Evolutionary conservation across 1,140 invertebrate genomes (phyloP).

Genomic region (Hestina assimilis): DNA sequence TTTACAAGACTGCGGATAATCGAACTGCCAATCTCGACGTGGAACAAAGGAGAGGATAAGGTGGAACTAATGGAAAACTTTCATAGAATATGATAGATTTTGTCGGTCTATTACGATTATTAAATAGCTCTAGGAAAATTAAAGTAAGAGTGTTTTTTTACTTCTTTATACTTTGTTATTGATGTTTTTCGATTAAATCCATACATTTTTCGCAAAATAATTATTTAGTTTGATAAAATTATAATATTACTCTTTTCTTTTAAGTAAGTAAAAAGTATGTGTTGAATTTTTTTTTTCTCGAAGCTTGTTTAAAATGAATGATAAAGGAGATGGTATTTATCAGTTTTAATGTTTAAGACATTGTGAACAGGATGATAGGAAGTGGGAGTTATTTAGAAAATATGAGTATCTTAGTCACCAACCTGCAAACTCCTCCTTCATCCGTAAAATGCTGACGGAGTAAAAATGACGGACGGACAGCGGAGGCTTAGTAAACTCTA

Average conservation of each 20-base stretch:
- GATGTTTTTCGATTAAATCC: too few relatives aligned
- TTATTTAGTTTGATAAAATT: too few relatives aligned
- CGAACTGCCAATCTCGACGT: conserved; percentile 70
- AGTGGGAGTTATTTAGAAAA: not conserved
- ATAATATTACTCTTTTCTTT: too few relatives aligned
- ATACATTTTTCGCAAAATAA: too few relatives aligned
- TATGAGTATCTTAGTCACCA: not conserved
- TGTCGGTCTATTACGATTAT: conserved; percentile 4
- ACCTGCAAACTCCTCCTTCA: not conserved
- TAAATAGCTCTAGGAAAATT: not conserved
- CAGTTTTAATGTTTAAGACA: not conserved
- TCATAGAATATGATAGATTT: conserved; percentile 33
- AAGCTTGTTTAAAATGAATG: too few relatives aligned
- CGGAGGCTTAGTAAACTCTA: too few relatives aligned
- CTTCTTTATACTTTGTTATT: too few relatives aligned
- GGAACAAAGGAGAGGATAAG: conserved; percentile 54
- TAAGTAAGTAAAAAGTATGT: too few relatives aligned
- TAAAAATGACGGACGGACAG: too few relatives aligned
- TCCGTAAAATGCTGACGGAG: too few relatives aligned
- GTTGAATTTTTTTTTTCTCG: too few relatives aligned
- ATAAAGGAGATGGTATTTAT: too few relatives aligned
- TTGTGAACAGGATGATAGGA: not conserved
- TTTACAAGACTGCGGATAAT: conserved; percentile 66
- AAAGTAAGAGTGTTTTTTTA: not conserved
- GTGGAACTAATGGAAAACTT: conserved; percentile 55